Conservation (phyloP, 2,113 vertebrate species). For the Rafetus swinhoei region DNA sequence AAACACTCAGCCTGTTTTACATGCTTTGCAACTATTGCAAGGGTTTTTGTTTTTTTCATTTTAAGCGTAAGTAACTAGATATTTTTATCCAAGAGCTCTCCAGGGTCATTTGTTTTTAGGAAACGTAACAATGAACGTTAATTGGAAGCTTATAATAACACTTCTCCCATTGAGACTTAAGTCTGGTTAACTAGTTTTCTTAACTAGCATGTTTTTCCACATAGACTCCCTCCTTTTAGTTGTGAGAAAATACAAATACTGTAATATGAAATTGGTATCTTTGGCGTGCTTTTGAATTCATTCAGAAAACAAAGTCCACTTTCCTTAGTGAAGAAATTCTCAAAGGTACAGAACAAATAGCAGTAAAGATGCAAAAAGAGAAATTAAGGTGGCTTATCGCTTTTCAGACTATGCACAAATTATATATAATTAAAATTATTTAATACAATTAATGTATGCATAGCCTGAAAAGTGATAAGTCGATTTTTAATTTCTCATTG, state of each 20-base stretch:
- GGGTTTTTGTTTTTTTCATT: constrained; percentile 8
- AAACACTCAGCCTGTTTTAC: not conserved
- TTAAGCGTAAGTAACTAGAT: not conserved
- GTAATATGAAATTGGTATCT: constrained; percentile 63
- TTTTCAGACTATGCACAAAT: not conserved
- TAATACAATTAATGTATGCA: not conserved
- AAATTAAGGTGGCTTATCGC: not conserved
- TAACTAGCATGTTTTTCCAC: constrained; percentile 48
- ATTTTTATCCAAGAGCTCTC: constrained; percentile 38
- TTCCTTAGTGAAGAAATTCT: constrained; percentile 31
- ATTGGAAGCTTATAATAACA: constrained; percentile 48
- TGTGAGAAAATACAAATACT: constrained; percentile 6
- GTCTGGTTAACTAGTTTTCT: constrained; percentile 56
- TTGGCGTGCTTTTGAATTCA: constrained; percentile 9
- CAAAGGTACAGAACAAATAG: constrained; percentile 27
- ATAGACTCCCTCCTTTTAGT: constrained; percentile 45
- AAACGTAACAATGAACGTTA: constrained; percentile 57
- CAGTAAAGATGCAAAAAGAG: constrained; percentile 15
- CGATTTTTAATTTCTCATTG: not conserved
- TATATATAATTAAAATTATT: not conserved
- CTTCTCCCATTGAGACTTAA: constrained; percentile 36
- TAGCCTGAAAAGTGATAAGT: not conserved
- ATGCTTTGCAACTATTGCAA: not conserved
- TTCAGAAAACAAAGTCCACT: constrained; percentile 41
- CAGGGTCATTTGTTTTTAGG: constrained; percentile 13